Base-by-base conservation (phyloP, 2,113 vertebrate species). In the Regulus satrapa region DNA sequence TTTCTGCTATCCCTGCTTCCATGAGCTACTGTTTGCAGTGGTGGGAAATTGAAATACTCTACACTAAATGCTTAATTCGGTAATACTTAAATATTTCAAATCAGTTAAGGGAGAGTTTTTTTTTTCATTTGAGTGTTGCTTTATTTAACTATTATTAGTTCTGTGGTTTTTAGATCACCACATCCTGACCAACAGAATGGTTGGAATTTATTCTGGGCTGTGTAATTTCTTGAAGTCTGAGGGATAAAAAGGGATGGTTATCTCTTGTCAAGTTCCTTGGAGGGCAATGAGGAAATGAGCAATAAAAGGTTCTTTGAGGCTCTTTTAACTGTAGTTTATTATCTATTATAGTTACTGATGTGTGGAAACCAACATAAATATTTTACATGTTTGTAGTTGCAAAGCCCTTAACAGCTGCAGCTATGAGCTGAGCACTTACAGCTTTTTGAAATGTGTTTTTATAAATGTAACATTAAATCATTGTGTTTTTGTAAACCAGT, bases 221-320 rank as follows among this genome's bases (percentile, higher is more conserved):
- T 89, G 55, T 88, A 32, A 76, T 85, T 91, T 72, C 54, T 96
- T 94, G 89, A 89, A 92, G 87, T 88, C 68, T 88, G 38, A 94
- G n/a, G 54, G 46, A 77, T 95, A 63, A 92, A 91, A 95, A 86
- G 61, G 84, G 52, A 68, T 92, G 40, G 71, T 88, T 93, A 93
- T 95, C 81, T 94, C 49, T 77, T 85, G n/a, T 92, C 73, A 91
- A n/a, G 55, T 51, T 95, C 93, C 93, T 94, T 88, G 59, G 89
- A 96, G 87, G 83, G 54, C 78, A 82, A 48, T 91, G 74, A 95
- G 96, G 95, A 97, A 97, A 87, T 91, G 80, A 95, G 74, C 87
- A 96, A 95, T 92, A 94, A 94, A 96, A 94, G 62, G 18, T 84
- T 94, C 89, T 85, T 94, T 85, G 80, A 95, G 93, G 36, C 36